Conservation (phyloP, 2,797 vertebrate species). For the Pangasius macronema region DNA sequence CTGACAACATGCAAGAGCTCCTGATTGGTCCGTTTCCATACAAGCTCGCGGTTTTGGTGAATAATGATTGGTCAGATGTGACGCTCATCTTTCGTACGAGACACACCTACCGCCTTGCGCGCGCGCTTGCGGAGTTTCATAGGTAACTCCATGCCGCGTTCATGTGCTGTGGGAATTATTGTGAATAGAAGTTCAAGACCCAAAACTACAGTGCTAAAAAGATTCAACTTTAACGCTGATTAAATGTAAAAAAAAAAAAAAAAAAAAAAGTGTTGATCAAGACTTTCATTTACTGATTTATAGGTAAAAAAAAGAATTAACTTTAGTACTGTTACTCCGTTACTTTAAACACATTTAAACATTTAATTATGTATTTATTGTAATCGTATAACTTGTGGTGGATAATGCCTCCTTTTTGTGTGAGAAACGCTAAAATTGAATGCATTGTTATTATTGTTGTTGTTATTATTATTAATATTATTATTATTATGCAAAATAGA, state of each 20-base stretch:
- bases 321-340: neutral
- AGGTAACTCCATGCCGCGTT: neutral
- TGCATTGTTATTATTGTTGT: neutral
- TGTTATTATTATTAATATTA: neutral
- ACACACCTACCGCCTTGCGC: conserved; percentile 43
- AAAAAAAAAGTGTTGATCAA: neutral
- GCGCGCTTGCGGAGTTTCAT: conserved; percentile 1
- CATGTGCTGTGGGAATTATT: neutral
- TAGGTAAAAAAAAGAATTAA: neutral
- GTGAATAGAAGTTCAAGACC: neutral
- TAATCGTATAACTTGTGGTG: neutral
- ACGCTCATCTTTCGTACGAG: conserved; percentile 46
- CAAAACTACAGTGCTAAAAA: neutral
- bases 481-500: neutral
- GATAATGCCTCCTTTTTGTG: neutral
- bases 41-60: neutral
- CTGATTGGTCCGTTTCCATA: conserved; percentile 50
- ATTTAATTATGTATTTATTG: neutral
- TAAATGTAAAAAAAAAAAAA: neutral
- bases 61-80: conserved; percentile 54
- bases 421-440: neutral
- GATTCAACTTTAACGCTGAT: neutral
- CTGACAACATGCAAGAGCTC: neutral
- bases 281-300: neutral
- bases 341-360: conserved; percentile 8